phyloP scores from a whole-genome alignment of 2,113 vertebrate genomes.

The Podarcis cretensis region DNA sequence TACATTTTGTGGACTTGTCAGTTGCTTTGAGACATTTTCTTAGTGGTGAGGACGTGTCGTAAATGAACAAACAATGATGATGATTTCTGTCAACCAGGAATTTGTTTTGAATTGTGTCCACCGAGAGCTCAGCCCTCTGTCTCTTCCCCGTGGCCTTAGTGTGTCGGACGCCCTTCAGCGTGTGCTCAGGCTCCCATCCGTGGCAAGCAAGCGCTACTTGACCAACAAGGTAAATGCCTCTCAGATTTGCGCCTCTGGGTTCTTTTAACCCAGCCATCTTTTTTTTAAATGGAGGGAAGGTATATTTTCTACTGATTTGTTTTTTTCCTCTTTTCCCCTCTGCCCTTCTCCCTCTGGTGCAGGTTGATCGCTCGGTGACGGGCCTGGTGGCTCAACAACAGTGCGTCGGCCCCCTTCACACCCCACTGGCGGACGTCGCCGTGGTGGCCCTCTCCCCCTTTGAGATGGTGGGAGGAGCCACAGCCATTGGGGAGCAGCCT shows the following conservation, averaged over 20 bases:
- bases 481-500: constrained; percentile 91
- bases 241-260: neutral
- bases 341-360: neutral
- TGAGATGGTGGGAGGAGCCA: constrained; percentile 84
- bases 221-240: constrained; percentile 87
- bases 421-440: constrained; percentile 90
- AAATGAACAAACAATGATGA: too few species aligned
- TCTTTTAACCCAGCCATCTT: neutral
- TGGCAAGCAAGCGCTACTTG: constrained; percentile 93
- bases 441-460: constrained; percentile 90
- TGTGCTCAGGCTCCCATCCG: constrained; percentile 86
- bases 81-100: constrained; percentile 60
- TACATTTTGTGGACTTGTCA: too few species aligned
- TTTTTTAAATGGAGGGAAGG: neutral
- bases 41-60: too few species aligned
- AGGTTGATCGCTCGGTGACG: constrained; percentile 95
- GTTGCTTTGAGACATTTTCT: too few species aligned
- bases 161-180: constrained; percentile 82
- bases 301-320: too few species aligned
- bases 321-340: neutral
- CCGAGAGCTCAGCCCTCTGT: constrained; percentile 67
- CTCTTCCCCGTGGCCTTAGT: constrained; percentile 77
- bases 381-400: constrained; percentile 95
- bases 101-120: constrained; percentile 77
- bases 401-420: constrained; percentile 93